Evolutionary conservation across 2,797 vertebrate species (phyloP), one percentile per base, ranked within the genome.

Genomic region (Pantherophis alleghaniensis): DNA sequence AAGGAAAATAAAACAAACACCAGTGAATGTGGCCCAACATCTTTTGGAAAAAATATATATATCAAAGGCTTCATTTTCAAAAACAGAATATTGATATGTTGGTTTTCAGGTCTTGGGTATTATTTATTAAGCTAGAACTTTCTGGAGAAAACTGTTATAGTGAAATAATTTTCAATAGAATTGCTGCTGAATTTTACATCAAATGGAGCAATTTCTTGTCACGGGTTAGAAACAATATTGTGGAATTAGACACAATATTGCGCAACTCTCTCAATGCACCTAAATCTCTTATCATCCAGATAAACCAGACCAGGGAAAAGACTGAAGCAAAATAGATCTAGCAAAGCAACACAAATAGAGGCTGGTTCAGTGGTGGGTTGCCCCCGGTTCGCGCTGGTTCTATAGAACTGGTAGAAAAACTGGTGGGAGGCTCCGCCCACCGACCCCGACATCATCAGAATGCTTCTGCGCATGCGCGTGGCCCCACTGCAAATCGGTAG

Each of bases 171-270:
- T 96, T 94, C 95, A 96, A 89, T 95, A 93, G 92, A 96, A 93
- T 42, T 0, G 87, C 94, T 96, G 91, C 92, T 96, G 92, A 89
- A 91, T 95, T 96, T 96, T 90, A 94, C 92, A 96, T 95, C 95
- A 95, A 96, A 94, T 96, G 94, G 94, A 91, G 69, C 93, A 93
- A 96, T 96, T 96, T 95, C 13, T 92, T 96, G 95, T 96, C 95
- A 96, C 95, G 94, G 96, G 95, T 97, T 95, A 96, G 93, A 95
- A 92, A 96, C 96, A 96, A 96, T 96, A 94, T 92, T 91, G 57
- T 94, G 94, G 66, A 74, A 18, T 97, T 95, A 96, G 94, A 94
- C 89, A 95, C 96, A 96, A 96, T 96, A 94, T 93, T 91, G 51
- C 93, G 95, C 95, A 95, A 96, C 95, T 95, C 55, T 87, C 89